phyloP scores from a whole-genome alignment of 2,888 invertebrate genomes.

The Drosophila meridiana region DNA sequence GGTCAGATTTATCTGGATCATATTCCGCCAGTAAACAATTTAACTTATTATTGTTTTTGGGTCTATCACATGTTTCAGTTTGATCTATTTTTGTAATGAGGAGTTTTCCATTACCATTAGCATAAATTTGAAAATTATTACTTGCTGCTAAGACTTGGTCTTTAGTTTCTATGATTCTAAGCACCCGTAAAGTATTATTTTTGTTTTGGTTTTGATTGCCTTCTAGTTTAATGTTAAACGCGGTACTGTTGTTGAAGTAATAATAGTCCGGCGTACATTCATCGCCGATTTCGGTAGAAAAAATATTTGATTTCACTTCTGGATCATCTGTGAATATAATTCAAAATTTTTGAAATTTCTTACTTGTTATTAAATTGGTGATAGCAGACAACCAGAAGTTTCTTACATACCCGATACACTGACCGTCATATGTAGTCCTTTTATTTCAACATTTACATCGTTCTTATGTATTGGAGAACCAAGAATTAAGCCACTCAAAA shows the following conservation, averaged over 20 bases:
- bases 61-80: not conserved
- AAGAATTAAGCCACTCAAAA: not conserved
- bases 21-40: conserved; percentile 6
- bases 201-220: not conserved
- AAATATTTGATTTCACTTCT: conserved; percentile 22
- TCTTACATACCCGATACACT: conserved; percentile 5
- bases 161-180: conserved; percentile 14
- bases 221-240: not conserved
- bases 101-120: not conserved
- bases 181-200: conserved; percentile 14
- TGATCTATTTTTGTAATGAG: not conserved
- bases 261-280: conserved; percentile 6
- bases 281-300: conserved; percentile 5
- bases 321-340: conserved; percentile 19
- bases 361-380: not conserved
- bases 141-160: conserved; percentile 8
- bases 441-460: not conserved
- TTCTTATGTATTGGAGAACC: not conserved
- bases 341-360: too few species aligned
- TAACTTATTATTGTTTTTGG: not conserved
- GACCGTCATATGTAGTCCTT: not conserved
- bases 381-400: not conserved
- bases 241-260: not conserved
- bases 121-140: conserved; percentile 16
- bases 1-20: not conserved